phyloP scores from a whole-genome alignment of 2,113 vertebrate genomes.

The Aptenodytes patagonicus region DNA sequence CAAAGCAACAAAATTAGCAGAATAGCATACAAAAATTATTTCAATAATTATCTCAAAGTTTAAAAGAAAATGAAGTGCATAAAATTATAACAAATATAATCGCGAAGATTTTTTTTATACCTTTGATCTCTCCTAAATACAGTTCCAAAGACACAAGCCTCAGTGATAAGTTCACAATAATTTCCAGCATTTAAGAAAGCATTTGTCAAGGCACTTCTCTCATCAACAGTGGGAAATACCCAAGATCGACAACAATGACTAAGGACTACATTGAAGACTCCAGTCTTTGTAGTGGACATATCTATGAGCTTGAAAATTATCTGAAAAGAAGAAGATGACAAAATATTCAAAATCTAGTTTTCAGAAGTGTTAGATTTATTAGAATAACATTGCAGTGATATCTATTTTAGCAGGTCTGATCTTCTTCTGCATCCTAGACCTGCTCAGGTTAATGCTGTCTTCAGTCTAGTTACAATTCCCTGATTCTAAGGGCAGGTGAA shows the following conservation, averaged over 20 bases:
- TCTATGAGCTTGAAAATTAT: conserved; percentile 83
- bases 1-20: neutral
- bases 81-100: neutral
- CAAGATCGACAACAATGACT: conserved; percentile 87
- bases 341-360: neutral
- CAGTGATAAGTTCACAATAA: conserved; percentile 80
- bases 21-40: neutral
- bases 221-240: conserved; percentile 64
- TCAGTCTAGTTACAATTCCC: neutral
- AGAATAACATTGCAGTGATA: neutral
- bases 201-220: neutral
- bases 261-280: conserved; percentile 87
- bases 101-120: conserved; percentile 53
- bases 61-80: neutral
- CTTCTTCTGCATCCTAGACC: neutral
- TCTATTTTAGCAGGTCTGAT: neutral
- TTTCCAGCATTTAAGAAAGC: conserved; percentile 76
- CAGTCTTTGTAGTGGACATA: conserved; percentile 85
- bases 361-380: neutral
- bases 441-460: neutral
- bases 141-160: conserved; percentile 89
- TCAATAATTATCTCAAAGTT: neutral
- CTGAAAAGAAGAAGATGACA: conserved; percentile 67
- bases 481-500: neutral
- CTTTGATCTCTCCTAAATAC: conserved; percentile 92